A percentile compares a stretch with the other conserved stretches of the same genome.
Conservation (phyloP, 2,888 invertebrate genomes). For the Trichopoda pennipes region DNA sequence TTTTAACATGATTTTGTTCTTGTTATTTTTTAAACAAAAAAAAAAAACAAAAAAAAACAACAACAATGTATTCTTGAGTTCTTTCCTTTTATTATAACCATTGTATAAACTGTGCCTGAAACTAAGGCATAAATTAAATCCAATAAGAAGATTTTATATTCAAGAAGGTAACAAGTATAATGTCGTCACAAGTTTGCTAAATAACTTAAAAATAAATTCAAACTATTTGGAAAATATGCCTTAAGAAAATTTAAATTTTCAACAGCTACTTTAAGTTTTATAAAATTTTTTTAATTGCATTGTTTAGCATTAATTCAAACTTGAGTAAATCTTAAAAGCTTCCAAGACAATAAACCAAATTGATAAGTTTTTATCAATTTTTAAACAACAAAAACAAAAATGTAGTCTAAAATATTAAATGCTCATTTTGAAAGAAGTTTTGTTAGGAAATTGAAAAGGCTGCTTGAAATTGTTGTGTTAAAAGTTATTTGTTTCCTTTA, state of each 20-base stretch:
- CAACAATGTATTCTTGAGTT: not conserved
- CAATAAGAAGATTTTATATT: too few relatives aligned
- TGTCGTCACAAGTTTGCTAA: constrained; percentile 3
- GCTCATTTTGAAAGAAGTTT: constrained; percentile 12
- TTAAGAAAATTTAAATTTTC: constrained; percentile 25
- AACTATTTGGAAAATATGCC: not conserved
- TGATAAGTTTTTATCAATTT: constrained; percentile 38
- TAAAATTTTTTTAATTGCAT: constrained; percentile 12
- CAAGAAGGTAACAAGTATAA: too few relatives aligned
- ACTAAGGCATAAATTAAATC: too few relatives aligned
- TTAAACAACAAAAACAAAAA: too few relatives aligned
- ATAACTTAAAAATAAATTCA: not conserved
- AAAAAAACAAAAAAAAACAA: too few relatives aligned
- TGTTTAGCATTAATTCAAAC: constrained; percentile 45
- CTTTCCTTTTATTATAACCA: too few relatives aligned
- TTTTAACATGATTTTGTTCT: not conserved
- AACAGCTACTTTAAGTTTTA: constrained; percentile 6
- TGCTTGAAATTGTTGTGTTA: constrained; percentile 14
- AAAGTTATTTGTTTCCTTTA: too few relatives aligned
- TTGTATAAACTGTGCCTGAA: too few relatives aligned
- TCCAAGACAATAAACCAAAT: constrained; percentile 3
- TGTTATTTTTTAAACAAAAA: too few relatives aligned
- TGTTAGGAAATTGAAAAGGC: constrained; percentile 30
- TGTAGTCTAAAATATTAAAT: constrained; percentile 4
- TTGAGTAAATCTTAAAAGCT: constrained; percentile 39